phyloP scores from a whole-genome alignment of 1,140 invertebrate genomes.

The Brachionus paranguensis region DNA sequence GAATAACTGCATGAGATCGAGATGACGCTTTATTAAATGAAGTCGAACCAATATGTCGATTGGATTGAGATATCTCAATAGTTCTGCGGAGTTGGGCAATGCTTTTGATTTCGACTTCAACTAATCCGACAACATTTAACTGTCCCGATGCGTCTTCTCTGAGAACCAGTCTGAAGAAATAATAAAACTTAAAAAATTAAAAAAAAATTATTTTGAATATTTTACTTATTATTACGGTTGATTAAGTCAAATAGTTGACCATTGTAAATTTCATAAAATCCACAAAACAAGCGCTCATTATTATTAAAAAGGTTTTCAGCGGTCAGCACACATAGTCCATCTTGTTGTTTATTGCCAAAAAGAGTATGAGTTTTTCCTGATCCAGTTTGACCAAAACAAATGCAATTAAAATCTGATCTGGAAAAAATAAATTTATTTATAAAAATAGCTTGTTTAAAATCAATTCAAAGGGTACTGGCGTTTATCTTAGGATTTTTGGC shows the following conservation, averaged over 20 bases:
- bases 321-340: conserved; percentile 9
- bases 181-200: neutral
- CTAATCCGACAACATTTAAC: conserved; percentile 53
- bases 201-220: neutral
- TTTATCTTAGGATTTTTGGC: no score
- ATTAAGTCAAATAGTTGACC: conserved; percentile 34
- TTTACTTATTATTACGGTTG: conserved; percentile 18
- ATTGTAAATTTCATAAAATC: conserved; percentile 39
- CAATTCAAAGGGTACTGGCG: no score
- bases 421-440: neutral
- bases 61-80: conserved; percentile 48
- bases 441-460: no score
- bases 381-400: conserved; percentile 40
- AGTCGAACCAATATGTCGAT: conserved; percentile 50
- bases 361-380: conserved; percentile 36
- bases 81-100: conserved; percentile 46
- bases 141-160: conserved; percentile 50
- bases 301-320: neutral
- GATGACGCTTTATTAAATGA: conserved; percentile 51
- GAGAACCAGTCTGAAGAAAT: neutral
- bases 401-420: conserved; percentile 5
- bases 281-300: neutral
- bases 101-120: conserved; percentile 49
- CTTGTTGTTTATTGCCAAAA: conserved; percentile 4
- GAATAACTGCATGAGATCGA: conserved; percentile 53